phyloP scores from a whole-genome alignment of 2,113 vertebrate species.

The Micronycteris hirsuta region DNA sequence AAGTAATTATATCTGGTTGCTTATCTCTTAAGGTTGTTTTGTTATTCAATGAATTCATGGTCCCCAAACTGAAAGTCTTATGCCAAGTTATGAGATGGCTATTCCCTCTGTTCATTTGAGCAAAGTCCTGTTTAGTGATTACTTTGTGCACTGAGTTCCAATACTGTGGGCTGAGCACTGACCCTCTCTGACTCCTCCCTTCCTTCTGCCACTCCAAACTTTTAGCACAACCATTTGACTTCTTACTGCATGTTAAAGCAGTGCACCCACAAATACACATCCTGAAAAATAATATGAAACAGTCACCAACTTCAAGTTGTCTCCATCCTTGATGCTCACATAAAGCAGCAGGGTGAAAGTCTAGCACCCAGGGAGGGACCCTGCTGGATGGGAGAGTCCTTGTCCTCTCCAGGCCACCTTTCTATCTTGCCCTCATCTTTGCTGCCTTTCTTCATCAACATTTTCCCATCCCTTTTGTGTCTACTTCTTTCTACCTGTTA shows the following conservation, averaged over 20 bases:
- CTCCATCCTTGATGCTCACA: background rate
- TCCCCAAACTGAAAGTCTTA: background rate
- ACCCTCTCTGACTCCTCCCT: background rate
- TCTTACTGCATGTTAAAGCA: background rate
- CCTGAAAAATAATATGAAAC: background rate
- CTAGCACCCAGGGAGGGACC: background rate
- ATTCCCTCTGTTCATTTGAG: background rate
- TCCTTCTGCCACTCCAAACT: background rate
- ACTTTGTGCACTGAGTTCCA: background rate
- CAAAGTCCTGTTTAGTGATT: background rate
- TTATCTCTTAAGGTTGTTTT: background rate
- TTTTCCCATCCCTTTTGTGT: background rate
- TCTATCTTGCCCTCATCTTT: background rate
- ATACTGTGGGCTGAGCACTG: background rate
- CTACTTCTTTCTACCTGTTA: background rate
- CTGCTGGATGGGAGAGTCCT: background rate
- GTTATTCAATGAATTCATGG: background rate
- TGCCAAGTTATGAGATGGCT: background rate
- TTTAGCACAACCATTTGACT: background rate
- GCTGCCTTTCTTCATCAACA: background rate
- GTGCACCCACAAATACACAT: background rate
- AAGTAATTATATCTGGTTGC: background rate
- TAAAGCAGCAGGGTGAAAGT: background rate
- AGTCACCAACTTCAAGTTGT: conserved; percentile 23
- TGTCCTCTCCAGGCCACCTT: background rate